Evolutionary conservation across 2,797 vertebrate genomes (phyloP).

Genomic region (Gobionotothen gibberifrons): DNA sequence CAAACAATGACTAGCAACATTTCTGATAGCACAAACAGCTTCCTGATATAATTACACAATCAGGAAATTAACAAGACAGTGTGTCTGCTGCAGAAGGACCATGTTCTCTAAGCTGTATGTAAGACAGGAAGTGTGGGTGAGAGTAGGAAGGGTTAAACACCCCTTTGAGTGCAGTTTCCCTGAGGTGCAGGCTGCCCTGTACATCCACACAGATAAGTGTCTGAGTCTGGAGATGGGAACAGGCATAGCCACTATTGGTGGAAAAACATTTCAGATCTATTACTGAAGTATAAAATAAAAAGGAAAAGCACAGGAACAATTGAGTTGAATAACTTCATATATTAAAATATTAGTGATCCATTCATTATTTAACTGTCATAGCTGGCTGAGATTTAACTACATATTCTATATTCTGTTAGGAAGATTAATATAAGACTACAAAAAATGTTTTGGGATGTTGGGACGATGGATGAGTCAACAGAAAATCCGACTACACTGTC

Average conservation of each 20-base stretch:
- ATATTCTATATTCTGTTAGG: no score
- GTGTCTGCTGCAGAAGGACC: conserved; percentile 67
- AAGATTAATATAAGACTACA: no score
- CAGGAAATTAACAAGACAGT: conserved; percentile 78
- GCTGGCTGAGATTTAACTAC: no score
- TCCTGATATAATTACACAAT: conserved; percentile 80
- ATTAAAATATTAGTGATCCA: not conserved
- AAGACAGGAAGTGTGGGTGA: conserved; percentile 35
- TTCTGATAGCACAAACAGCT: conserved; percentile 77
- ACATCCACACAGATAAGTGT: conserved; percentile 57
- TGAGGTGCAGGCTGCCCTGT: conserved; percentile 56
- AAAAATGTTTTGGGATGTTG: no score
- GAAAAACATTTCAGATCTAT: not conserved
- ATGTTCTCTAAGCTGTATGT: conserved; percentile 19
- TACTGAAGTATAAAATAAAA: not conserved
- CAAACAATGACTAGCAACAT: conserved; percentile 75
- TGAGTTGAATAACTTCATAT: not conserved
- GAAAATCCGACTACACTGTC: not conserved
- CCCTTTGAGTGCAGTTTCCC: conserved; percentile 43
- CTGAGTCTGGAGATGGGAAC: conserved; percentile 42
- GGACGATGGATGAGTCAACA: not conserved
- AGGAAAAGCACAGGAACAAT: not conserved
- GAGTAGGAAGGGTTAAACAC: conserved; percentile 38
- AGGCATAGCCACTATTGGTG: conserved; percentile 16
- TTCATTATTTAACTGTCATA: not conserved